phyloP scores from a whole-genome alignment of 2,888 invertebrate species.

The Drosophila helvetica region DNA sequence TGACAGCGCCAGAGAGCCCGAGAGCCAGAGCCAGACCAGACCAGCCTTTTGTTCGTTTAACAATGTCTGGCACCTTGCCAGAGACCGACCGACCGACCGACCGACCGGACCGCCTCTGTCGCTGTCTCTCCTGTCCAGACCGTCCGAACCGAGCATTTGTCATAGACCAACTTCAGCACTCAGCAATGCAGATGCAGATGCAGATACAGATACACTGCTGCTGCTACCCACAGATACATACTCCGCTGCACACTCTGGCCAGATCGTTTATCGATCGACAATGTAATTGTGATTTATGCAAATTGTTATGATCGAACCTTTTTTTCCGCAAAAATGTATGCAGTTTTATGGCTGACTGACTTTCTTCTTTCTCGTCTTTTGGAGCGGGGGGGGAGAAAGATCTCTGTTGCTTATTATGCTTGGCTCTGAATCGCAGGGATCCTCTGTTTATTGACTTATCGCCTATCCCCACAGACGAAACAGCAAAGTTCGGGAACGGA shows the following conservation, averaged over 20 bases:
- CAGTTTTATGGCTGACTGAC: conserved; percentile 20
- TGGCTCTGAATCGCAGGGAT: conserved; percentile 15
- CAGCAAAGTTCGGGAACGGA: conserved; percentile 12
- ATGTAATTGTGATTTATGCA: conserved; percentile 78
- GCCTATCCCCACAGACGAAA: conserved; percentile 1
- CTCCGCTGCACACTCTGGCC: neutral
- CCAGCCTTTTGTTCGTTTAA: conserved; percentile 65
- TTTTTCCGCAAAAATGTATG: neutral
- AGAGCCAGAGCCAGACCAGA: neutral
- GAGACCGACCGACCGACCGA: neutral
- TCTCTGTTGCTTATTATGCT: conserved; percentile 48
- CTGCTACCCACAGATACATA: neutral
- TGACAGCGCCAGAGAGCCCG: conserved; percentile 15
- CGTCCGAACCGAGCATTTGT: conserved; percentile 54
- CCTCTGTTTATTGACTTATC: conserved; percentile 69
- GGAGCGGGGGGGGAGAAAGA: conserved; percentile 9
- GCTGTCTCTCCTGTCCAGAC: conserved; percentile 17
- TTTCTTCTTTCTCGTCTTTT: conserved; percentile 45
- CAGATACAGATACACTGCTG: conserved; percentile 40
- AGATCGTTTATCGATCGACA: conserved; percentile 77
- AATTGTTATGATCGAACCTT: conserved; percentile 69
- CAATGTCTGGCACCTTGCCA: conserved; percentile 67
- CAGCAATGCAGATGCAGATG: conserved; percentile 1
- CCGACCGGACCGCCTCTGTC: neutral
- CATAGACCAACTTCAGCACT: conserved; percentile 36